phyloP scores from a whole-genome alignment of 2,113 vertebrate genomes.

The Hydrochoerus hydrochaeris region DNA sequence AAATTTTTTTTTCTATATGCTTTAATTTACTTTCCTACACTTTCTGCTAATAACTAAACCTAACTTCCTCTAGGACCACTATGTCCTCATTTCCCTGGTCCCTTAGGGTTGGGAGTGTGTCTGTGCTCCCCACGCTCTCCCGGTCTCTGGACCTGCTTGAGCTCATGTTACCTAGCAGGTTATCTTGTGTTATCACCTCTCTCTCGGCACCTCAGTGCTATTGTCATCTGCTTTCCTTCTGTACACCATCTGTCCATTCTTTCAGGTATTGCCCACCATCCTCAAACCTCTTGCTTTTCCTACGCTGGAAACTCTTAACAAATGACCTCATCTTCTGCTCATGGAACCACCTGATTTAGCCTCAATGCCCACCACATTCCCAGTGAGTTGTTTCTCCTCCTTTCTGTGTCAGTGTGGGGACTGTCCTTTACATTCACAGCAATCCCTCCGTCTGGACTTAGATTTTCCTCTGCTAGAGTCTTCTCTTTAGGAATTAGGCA shows the following conservation, averaged over 20 bases:
- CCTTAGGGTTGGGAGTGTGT: not conserved
- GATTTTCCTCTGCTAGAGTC: not conserved
- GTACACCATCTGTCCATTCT: not conserved
- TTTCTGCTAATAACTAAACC: not conserved
- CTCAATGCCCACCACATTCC: not conserved
- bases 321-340: not conserved
- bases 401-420: not conserved
- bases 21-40: not conserved
- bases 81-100: not conserved
- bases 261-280: not conserved
- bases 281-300: not conserved
- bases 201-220: not conserved
- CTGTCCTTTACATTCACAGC: not conserved
- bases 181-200: not conserved
- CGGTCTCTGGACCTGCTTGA: not conserved
- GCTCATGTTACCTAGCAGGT: not conserved
- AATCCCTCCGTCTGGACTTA: not conserved
- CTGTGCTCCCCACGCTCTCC: not conserved
- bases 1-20: not conserved
- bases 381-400: not conserved
- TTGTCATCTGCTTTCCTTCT: not conserved
- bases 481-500: not conserved
- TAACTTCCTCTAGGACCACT: not conserved
- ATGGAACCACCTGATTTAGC: not conserved
- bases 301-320: not conserved